Percentiles rank a stretch among this genome's conserved stretches.
These are phyloP conservation scores for Semibalanus balanoides DNA, from an alignment of 1,140 invertebrate species.

Conservation along the genomic window DNA sequence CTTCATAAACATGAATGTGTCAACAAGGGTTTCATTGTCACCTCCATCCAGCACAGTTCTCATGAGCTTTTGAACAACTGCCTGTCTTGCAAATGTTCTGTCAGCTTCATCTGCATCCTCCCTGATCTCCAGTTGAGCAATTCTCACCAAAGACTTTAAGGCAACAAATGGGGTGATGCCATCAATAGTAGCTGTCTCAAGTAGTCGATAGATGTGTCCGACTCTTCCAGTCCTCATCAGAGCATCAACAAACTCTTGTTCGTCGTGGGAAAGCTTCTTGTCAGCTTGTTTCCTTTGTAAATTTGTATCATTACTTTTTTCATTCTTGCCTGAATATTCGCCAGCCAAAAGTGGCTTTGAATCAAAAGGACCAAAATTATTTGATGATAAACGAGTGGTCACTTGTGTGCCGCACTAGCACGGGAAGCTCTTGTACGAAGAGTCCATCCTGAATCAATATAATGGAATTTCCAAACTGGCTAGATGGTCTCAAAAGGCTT, in stretches of 20 bases:
- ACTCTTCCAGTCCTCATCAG: background rate
- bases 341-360: too few species aligned
- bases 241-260: background rate
- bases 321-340: too few species aligned
- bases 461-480: background rate
- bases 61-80: background rate
- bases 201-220: background rate
- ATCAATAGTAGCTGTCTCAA: background rate
- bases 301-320: too few species aligned
- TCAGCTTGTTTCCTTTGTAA: too few species aligned
- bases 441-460: background rate
- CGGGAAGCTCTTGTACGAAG: background rate
- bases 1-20: background rate
- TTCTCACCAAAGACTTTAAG: background rate
- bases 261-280: too few species aligned
- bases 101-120: background rate
- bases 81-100: background rate
- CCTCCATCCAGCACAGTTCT: background rate
- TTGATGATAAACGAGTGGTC: background rate
- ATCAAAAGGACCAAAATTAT: background rate
- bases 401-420: background rate
- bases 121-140: background rate
- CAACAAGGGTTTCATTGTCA: background rate
- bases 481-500: background rate
- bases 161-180: background rate